Base-by-base conservation (phyloP, 2,888 invertebrate genomes). In the Cryptus viduatorius region DNA sequence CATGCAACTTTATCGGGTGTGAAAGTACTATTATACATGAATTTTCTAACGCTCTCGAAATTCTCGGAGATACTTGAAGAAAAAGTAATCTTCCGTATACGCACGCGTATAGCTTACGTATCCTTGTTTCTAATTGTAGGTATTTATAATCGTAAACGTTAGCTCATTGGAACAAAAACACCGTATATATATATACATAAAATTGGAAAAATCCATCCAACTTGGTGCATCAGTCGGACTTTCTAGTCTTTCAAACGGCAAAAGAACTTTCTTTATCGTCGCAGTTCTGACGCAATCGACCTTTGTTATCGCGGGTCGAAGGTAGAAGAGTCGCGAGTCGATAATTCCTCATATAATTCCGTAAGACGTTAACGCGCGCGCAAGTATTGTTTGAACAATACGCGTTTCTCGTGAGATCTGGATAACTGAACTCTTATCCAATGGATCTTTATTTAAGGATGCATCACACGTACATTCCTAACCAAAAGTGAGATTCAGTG, bases 61-160 rank as follows among this genome's bases (percentile, higher is more conserved):
- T 85, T 65, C 84, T 87, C 79, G 73, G 85, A 87, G 86, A 86
- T 83, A 85, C 76, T 89, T 79, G 87, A 86, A 80, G 83, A 87
- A 88, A 87, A 88, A 86, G 89, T 89, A n/a, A n/a, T 91, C 90
- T 90, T 91, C 90, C 89, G 87, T 89, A 87, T 87, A 88, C 86
- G 86, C 86, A 85, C 24, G 24, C 24, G 24, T 89, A 88, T 80
- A 78, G 84, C 86, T 88, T 83, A 87, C 86, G 83, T 82, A 87
- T 85, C 86, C 86, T 87, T 88, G 86, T 87, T 86, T 87, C 84
- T 86, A 88, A 87, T 86, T 85, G 85, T 86, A 44, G 37, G 42
- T 71, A n/a, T 72, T 53, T 76, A 44, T 79, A 42, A 44, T 53
- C 81, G 64, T 53, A 64, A 53, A 68, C 48, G 67, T 80, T 72